Conservation (phyloP, 1,140 invertebrate genomes). For the Phymastichus coffea region DNA sequence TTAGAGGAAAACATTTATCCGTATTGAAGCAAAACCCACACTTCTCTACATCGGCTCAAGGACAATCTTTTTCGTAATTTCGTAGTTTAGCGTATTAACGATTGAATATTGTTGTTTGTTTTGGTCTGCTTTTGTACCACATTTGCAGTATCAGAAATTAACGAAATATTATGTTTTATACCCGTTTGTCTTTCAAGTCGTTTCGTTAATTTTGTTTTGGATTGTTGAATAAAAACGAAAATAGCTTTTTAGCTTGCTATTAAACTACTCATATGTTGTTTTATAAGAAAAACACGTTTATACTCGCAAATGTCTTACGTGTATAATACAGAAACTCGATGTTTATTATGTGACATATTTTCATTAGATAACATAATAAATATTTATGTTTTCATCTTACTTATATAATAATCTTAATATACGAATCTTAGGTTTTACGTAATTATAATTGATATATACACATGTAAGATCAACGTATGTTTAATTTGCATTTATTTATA, state of each 20-base stretch:
- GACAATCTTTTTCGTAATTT: background rate
- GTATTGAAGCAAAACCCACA: background rate
- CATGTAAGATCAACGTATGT: slow-evolving; percentile 8
- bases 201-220: no score
- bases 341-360: background rate
- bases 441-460: background rate
- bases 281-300: background rate
- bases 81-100: no score
- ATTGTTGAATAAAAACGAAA: no score
- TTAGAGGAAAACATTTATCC: background rate
- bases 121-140: no score
- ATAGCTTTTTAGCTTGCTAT: no score
- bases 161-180: no score
- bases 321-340: background rate
- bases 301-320: background rate
- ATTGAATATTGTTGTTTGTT: no score
- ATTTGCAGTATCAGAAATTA: no score
- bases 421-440: background rate
- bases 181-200: no score
- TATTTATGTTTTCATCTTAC: background rate
- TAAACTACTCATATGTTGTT: background rate
- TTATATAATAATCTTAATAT: background rate
- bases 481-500: background rate
- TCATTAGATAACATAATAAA: background rate
- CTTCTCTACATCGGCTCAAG: no score